Conservation (phyloP, 2,888 invertebrate genomes). For the Liposcelis brunnea region DNA sequence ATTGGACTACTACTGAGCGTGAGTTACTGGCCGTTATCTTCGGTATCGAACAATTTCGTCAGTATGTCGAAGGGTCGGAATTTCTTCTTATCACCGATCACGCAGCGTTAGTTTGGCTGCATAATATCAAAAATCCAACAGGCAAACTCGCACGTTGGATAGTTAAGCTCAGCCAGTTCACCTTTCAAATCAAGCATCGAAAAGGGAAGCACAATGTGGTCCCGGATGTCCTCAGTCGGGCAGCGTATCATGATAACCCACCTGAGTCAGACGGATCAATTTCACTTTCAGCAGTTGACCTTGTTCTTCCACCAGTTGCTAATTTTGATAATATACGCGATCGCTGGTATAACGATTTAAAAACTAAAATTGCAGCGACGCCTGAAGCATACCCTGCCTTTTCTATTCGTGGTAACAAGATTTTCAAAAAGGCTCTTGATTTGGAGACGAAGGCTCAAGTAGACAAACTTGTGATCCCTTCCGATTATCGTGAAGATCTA, state of each 20-base stretch:
- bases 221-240: background rate
- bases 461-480: background rate
- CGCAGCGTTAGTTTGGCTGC: background rate
- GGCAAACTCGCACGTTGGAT: constrained; percentile 5
- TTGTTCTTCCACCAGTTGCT: no score
- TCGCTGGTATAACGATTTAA: background rate
- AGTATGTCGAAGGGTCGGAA: background rate
- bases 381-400: background rate
- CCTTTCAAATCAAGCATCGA: background rate
- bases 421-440: background rate
- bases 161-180: background rate
- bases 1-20: background rate
- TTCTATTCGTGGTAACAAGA: background rate
- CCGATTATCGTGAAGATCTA: background rate
- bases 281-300: no score
- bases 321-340: background rate
- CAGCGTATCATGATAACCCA: background rate
- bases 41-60: background rate
- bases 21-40: constrained; percentile 2
- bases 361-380: background rate
- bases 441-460: background rate
- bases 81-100: background rate
- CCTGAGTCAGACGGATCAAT: no score
- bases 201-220: background rate
- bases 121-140: constrained; percentile 4